Evolutionary conservation across 2,113 vertebrate species (phyloP).

Genomic region (Mirza zaza): DNA sequence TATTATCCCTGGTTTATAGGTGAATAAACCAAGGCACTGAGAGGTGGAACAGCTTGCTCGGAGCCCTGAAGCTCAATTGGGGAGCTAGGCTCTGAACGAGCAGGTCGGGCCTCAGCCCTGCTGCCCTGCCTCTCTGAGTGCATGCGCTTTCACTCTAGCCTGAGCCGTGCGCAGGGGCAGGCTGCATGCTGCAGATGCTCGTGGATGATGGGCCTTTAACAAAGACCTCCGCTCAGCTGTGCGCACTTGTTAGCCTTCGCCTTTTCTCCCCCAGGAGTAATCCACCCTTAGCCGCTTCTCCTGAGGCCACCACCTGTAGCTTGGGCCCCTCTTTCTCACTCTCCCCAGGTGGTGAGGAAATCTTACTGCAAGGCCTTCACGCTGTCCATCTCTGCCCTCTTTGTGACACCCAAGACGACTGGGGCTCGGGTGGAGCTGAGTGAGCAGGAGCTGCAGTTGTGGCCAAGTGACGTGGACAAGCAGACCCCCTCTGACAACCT

Average conservation of each 20-base stretch:
- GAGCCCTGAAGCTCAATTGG: not conserved
- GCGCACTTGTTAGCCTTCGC: not conserved
- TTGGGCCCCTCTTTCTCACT: not conserved
- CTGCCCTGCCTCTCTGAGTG: not conserved
- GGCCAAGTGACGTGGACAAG: conserved; percentile 90
- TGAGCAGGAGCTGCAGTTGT: conserved; percentile 90
- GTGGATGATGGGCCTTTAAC: not conserved
- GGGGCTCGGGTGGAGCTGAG: conserved; percentile 91
- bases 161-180: accelerated
- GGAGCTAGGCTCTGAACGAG: not conserved
- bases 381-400: conserved; percentile 89
- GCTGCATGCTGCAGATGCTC: accelerated
- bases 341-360: conserved; percentile 87
- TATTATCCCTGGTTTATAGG: not conserved
- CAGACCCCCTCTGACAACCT: conserved; percentile 80
- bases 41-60: not conserved
- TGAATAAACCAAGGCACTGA: not conserved
- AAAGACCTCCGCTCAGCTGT: no score
- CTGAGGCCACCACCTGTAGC: not conserved
- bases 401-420: conserved; percentile 93
- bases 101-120: not conserved
- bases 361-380: conserved; percentile 86
- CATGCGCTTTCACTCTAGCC: not conserved
- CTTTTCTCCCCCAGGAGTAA: not conserved
- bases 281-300: not conserved